These are phyloP conservation scores for Oxyruncus cristatus DNA, from an alignment of 2,113 vertebrate genomes.

Conservation along the genomic window DNA sequence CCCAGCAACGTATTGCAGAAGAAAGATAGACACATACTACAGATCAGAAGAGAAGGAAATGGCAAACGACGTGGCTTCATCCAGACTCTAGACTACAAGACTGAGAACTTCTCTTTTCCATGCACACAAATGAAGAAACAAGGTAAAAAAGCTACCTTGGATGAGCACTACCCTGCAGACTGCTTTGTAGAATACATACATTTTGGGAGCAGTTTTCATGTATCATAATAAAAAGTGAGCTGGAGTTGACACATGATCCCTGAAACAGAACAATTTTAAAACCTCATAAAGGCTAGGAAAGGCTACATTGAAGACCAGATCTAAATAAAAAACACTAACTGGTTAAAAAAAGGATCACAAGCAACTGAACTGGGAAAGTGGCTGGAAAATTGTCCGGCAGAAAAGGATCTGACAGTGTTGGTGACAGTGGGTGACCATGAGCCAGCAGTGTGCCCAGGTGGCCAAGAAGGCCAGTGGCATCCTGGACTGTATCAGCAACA, in stretches of 20 bases:
- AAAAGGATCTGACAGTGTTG: not conserved
- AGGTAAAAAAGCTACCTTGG: not conserved
- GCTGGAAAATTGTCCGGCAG: not conserved
- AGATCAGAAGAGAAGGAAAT: not conserved
- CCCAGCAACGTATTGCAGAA: not conserved
- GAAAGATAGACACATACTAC: not conserved
- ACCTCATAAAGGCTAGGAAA: not conserved
- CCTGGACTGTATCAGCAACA: not conserved
- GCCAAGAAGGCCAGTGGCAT: not conserved
- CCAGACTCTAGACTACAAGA: not conserved
- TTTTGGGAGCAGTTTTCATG: not conserved
- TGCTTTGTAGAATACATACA: not conserved
- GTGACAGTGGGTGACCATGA: fast-evolving
- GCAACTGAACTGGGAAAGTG: not conserved
- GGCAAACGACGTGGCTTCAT: not conserved
- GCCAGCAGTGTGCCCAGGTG: fast-evolving
- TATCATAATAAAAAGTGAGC: not conserved
- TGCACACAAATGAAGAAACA: not conserved
- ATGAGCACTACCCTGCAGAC: not conserved
- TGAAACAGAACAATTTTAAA: not conserved
- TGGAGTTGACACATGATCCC: not conserved
- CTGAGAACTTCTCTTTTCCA: not conserved
- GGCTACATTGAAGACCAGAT: not conserved
- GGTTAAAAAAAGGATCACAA: not conserved
- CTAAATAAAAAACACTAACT: not conserved